phyloP scores from a whole-genome alignment of 2,797 vertebrate species.

The Lindbergichthys nudifrons region DNA sequence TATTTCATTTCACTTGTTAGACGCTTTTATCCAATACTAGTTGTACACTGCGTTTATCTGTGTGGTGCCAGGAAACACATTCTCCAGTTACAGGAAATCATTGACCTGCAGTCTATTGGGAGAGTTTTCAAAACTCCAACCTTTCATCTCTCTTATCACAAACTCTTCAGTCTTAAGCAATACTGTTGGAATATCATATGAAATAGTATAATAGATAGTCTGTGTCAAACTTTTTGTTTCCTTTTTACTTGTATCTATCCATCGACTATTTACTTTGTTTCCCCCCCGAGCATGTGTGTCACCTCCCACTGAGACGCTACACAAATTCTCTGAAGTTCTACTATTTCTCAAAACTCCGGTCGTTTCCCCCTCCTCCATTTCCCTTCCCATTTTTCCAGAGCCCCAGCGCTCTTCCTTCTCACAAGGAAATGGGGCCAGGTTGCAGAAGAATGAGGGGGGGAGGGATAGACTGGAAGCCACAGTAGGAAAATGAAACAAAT shows the following conservation, averaged over 20 bases:
- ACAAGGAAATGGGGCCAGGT: conserved; percentile 65
- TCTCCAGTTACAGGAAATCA: conserved; percentile 51
- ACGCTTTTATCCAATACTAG: background rate
- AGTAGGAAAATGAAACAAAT: conserved; percentile 71
- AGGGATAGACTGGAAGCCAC: conserved; percentile 77
- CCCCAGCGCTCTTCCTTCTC: conserved; percentile 61
- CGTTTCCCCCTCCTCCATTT: conserved; percentile 34
- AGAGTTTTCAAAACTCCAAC: conserved; percentile 17
- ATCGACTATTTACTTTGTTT: conserved; percentile 13
- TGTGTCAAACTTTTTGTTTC: background rate
- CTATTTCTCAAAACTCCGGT: conserved; percentile 40
- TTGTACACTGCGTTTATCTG: background rate
- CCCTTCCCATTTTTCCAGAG: conserved; percentile 52
- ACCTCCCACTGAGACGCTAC: conserved; percentile 19
- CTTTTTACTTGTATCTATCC: background rate
- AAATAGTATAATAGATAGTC: background rate
- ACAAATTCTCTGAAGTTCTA: conserved; percentile 42
- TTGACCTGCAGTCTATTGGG: conserved; percentile 12
- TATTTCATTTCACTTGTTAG: too few relatives aligned
- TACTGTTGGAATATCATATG: background rate
- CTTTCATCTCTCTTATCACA: conserved; percentile 35
- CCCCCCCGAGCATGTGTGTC: background rate
- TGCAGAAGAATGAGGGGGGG: conserved; percentile 70
- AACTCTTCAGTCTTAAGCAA: conserved; percentile 38
- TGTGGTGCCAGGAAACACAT: conserved; percentile 35